Conservation (phyloP, 2,888 invertebrate species). For the Drosophila birchii region DNA sequence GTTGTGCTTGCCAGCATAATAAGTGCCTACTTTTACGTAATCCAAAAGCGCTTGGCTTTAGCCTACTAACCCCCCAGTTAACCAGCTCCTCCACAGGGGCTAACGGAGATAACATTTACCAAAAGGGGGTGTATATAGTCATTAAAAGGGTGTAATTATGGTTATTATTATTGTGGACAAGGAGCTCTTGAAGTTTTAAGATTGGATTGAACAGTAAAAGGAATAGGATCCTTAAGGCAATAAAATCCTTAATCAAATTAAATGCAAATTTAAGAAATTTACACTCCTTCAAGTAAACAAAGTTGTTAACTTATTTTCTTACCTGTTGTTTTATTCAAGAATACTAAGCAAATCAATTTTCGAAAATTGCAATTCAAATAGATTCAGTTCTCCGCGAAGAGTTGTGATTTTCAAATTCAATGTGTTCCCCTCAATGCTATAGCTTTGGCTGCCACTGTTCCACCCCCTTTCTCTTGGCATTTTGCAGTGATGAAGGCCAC, state of each 20-base stretch:
- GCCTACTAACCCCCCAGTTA: constrained; percentile 11
- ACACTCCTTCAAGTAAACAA: background rate
- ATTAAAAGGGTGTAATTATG: constrained; percentile 15
- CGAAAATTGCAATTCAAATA: constrained; percentile 12
- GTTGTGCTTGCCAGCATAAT: constrained; percentile 79
- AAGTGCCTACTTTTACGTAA: constrained; percentile 77
- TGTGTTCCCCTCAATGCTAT: background rate
- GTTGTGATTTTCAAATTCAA: background rate
- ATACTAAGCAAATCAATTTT: constrained; percentile 10
- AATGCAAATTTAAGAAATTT: background rate
- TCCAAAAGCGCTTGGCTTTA: constrained; percentile 60
- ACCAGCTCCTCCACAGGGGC: constrained; percentile 19
- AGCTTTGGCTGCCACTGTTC: constrained; percentile 9
- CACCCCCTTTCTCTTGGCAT: constrained; percentile 8
- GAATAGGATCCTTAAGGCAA: background rate
- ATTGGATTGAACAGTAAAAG: background rate
- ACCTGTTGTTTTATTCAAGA: background rate
- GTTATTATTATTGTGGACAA: background rate
- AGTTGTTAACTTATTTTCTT: background rate
- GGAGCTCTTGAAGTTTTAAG: background rate
- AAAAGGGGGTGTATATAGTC: constrained; percentile 4
- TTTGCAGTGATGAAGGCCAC: constrained; percentile 43
- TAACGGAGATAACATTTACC: constrained; percentile 17
- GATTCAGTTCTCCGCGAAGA: background rate
- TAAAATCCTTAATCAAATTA: too few species aligned